These are phyloP conservation scores for Podarcis cretensis DNA, from an alignment of 2,113 vertebrate genomes.

Conservation along the genomic window DNA sequence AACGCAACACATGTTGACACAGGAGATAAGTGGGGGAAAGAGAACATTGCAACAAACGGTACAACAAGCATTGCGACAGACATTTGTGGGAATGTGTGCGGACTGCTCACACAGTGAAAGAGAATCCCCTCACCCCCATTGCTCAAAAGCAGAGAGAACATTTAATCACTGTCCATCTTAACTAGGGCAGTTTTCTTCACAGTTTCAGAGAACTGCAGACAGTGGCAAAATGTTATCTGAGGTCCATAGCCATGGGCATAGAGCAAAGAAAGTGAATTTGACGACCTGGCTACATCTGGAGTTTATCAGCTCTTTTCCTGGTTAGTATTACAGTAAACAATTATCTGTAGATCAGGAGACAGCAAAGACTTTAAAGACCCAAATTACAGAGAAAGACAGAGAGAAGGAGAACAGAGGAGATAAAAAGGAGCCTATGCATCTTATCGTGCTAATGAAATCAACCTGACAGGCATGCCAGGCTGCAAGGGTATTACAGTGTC, in stretches of 20 bases:
- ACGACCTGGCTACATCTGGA: constrained; percentile 89
- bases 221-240: constrained; percentile 75
- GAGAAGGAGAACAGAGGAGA: constrained; percentile 76
- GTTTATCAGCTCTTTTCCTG: constrained; percentile 91
- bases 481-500: constrained; percentile 73
- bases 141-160: not conserved
- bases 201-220: constrained; percentile 66
- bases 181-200: constrained; percentile 61
- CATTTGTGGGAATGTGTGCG: not conserved
- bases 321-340: constrained; percentile 88
- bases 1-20: constrained; percentile 49
- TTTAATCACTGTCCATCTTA: constrained; percentile 43
- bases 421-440: constrained; percentile 82
- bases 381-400: constrained; percentile 80
- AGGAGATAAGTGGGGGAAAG: constrained; percentile 33
- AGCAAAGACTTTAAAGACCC: constrained; percentile 86
- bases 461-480: constrained; percentile 78
- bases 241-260: constrained; percentile 78
- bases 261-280: constrained; percentile 83
- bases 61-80: not conserved
- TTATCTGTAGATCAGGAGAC: constrained; percentile 92
- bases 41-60: not conserved
- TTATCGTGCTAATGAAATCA: constrained; percentile 86
- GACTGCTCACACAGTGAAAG: constrained; percentile 18
- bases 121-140: constrained; percentile 22